Evolutionary conservation across 2,113 vertebrate species (phyloP), one percentile per base, ranked within the genome.

Genomic region (Ictidomys tridecemlineatus): DNA sequence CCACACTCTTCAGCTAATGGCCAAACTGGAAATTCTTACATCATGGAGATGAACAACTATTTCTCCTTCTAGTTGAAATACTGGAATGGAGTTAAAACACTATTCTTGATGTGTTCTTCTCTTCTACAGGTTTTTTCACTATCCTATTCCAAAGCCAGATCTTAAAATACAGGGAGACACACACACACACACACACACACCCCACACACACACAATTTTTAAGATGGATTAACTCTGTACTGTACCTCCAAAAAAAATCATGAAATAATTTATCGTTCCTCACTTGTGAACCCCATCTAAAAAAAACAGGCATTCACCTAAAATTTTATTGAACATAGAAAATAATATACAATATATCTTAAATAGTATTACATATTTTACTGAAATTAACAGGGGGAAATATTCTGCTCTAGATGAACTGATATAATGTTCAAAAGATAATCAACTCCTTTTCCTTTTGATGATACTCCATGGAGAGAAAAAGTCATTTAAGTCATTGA

Each of bases 61-160:
- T 94, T 93, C 69, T 92, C 39, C 83, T 95, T 30, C 17, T 87
- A 69, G 26, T 45, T 94, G 73, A 97, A 97, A 89, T 73, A 69
- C 30, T 80, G 10, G 28, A 70, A 58, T 53, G 39, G 28, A 77
- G 61, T 58, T 37, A 34, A 96, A 92, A 70, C 4, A 70, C 13
- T 26, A 65, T 51, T 91, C 92, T 82, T 56, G 42, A 11, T 53
- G 58, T 79, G 5, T 76, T 86, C 39, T 90, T 96, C 17, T 83
- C 34, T 78, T 85, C 32, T 34, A 61, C 28, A 28, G 1, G 2
- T 83, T 95, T 91, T 97, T 39, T 70, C 34, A 70, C 34, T 8
- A 56, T 83, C 82, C 11, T 72, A 58, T 73, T 42, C 65, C 7
- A 70, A 2, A 39, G 1, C 91, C 39, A 95, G 18, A 70, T 84